Percentiles rank a stretch among this genome's conserved stretches.
Conservation (phyloP, 2,888 invertebrate genomes). For the Melinaea marsaeus region DNA sequence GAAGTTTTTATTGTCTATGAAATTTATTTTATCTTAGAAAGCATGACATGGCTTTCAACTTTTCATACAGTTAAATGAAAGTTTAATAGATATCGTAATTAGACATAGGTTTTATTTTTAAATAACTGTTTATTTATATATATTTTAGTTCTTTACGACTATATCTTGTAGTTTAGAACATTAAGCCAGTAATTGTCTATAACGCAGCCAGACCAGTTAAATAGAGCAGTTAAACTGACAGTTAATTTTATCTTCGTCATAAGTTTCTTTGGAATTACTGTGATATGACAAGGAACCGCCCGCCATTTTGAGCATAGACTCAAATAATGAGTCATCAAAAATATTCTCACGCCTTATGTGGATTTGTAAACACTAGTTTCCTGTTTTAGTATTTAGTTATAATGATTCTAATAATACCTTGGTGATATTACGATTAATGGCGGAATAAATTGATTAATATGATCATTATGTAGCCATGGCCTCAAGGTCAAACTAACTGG, state of each 20-base stretch:
- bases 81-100: too few relatives aligned
- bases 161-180: not conserved
- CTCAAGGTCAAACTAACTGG: constrained; percentile 22
- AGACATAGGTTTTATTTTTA: too few relatives aligned
- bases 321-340: not conserved
- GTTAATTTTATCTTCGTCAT: not conserved
- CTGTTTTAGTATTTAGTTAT: not conserved
- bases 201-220: too few relatives aligned
- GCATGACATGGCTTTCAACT: too few relatives aligned
- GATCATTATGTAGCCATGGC: constrained; percentile 21
- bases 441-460: not conserved
- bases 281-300: not conserved
- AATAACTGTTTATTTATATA: too few relatives aligned
- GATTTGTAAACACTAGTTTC: not conserved
- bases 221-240: not conserved
- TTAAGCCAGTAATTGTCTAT: not conserved
- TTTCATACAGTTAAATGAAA: too few relatives aligned
- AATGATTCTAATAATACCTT: not conserved
- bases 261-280: not conserved
- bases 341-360: not conserved
- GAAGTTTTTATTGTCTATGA: too few relatives aligned
- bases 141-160: too few relatives aligned
- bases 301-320: not conserved
- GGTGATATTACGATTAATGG: not conserved
- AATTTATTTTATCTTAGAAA: too few relatives aligned